Conservation (phyloP, 2,797 vertebrate species). For the Bradypus variegatus region DNA sequence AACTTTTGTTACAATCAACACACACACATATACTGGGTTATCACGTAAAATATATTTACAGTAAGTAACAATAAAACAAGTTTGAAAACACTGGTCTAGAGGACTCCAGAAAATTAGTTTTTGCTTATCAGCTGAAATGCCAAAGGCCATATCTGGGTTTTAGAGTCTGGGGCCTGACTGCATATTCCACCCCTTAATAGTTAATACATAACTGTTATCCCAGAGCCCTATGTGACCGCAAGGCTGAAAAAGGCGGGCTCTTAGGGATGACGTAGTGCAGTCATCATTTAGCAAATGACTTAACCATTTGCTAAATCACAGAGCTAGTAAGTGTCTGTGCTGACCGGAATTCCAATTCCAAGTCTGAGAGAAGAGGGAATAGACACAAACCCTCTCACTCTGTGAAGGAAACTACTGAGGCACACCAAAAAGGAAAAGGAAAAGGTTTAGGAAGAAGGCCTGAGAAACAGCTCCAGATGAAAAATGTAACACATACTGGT, state of each 20-base stretch:
- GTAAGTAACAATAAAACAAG: neutral
- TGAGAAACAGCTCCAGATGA: slow-evolving; percentile 6
- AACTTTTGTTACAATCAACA: neutral
- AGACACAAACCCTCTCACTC: neutral
- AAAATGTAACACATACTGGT: slow-evolving; percentile 9
- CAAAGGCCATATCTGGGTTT: neutral
- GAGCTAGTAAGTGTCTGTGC: neutral
- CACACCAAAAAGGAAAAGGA: neutral
- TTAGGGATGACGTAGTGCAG: neutral
- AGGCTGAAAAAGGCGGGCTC: neutral
- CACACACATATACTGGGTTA: neutral
- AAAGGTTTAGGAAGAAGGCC: neutral
- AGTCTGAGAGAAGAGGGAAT: neutral
- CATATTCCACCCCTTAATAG: neutral
- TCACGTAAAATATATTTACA: neutral
- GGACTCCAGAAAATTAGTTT: neutral
- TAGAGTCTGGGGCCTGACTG: neutral
- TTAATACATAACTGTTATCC: neutral
- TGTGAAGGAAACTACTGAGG: slow-evolving; percentile 49
- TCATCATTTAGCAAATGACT: neutral
- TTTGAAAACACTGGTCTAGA: neutral
- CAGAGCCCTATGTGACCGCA: neutral
- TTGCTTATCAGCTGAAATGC: neutral
- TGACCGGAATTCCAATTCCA: neutral
- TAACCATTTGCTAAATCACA: neutral